Evolutionary conservation across 1,140 invertebrate species (phyloP).

Genomic region (Apis florea): DNA sequence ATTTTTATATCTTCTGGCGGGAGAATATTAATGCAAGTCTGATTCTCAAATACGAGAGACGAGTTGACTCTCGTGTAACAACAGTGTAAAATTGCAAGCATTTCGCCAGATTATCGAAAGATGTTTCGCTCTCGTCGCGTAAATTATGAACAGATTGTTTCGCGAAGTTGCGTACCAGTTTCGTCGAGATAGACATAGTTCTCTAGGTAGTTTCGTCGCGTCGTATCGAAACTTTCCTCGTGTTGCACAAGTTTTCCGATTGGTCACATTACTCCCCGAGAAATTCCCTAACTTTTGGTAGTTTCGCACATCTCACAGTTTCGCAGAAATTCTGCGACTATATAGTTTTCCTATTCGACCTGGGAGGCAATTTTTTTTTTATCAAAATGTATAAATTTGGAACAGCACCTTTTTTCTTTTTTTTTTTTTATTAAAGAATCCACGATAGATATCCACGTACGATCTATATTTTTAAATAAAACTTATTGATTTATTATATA

Average conservation of each 20-base stretch:
- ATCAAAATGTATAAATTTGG: slow-evolving; percentile 16
- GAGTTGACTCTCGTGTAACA: slow-evolving; percentile 6
- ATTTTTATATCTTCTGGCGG: no score
- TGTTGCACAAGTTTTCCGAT: slow-evolving; percentile 32
- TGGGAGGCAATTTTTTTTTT: background rate
- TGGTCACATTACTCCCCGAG: slow-evolving; percentile 26
- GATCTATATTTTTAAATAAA: no score
- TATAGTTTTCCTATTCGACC: background rate
- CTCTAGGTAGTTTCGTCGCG: background rate
- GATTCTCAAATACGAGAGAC: background rate
- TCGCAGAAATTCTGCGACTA: slow-evolving; percentile 20
- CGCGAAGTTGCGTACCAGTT: slow-evolving; percentile 50
- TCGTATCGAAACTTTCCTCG: slow-evolving; percentile 16
- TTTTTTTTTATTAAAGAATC: no score
- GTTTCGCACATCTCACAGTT: background rate
- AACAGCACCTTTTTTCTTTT: background rate
- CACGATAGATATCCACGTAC: no score
- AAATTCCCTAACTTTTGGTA: slow-evolving; percentile 5
- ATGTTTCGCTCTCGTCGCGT: background rate
- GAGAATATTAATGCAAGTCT: background rate
- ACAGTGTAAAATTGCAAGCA: background rate
- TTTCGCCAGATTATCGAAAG: slow-evolving; percentile 19
- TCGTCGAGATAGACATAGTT: slow-evolving; percentile 9
- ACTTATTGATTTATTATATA: no score
- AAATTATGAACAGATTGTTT: slow-evolving; percentile 37